These are phyloP conservation scores for Bombus soroeensis DNA, from an alignment of 1,140 invertebrate species.

Conservation along the genomic window DNA sequence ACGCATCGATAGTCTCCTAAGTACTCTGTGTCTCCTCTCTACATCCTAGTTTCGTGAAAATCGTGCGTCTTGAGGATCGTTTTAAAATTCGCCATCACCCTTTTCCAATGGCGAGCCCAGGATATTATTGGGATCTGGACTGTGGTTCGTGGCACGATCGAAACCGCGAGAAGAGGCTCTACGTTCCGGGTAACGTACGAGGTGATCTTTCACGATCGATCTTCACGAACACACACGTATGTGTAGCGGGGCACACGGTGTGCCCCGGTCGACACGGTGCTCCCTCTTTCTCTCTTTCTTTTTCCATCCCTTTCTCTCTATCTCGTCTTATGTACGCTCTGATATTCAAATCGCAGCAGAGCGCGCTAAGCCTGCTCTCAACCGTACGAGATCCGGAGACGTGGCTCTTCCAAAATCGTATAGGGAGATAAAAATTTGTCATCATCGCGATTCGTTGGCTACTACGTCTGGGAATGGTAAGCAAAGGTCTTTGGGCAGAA, in stretches of 20 bases:
- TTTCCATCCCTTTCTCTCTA: not conserved
- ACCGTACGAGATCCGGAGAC: slow-evolving; percentile 48
- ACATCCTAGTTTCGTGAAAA: not conserved
- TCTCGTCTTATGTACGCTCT: slow-evolving; percentile 32
- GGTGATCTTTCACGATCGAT: slow-evolving; percentile 80
- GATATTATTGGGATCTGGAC: slow-evolving; percentile 40
- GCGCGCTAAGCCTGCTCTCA: slow-evolving; percentile 58
- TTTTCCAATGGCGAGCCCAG: not conserved
- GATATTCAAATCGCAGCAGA: slow-evolving; percentile 65
- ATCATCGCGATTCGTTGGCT: too few relatives aligned
- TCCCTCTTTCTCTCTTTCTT: not conserved
- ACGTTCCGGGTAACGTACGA: slow-evolving; percentile 52
- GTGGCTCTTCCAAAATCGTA: slow-evolving; percentile 40
- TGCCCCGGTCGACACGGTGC: slow-evolving; percentile 28
- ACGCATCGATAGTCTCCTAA: not conserved
- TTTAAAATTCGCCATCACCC: slow-evolving; percentile 3
- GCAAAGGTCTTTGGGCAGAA: too few relatives aligned
- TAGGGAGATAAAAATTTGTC: slow-evolving; percentile 56
- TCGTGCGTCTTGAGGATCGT: not conserved
- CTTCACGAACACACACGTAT: slow-evolving; percentile 39
- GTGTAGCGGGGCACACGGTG: slow-evolving; percentile 42
- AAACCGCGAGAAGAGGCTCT: slow-evolving; percentile 47
- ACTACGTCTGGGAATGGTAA: too few relatives aligned
- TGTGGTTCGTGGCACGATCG: slow-evolving; percentile 45
- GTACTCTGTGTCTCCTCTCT: not conserved